Evolutionary conservation across 2,888 invertebrate species (phyloP), one percentile per base, ranked within the genome.

Genomic region (Pherbina coryleti): DNA sequence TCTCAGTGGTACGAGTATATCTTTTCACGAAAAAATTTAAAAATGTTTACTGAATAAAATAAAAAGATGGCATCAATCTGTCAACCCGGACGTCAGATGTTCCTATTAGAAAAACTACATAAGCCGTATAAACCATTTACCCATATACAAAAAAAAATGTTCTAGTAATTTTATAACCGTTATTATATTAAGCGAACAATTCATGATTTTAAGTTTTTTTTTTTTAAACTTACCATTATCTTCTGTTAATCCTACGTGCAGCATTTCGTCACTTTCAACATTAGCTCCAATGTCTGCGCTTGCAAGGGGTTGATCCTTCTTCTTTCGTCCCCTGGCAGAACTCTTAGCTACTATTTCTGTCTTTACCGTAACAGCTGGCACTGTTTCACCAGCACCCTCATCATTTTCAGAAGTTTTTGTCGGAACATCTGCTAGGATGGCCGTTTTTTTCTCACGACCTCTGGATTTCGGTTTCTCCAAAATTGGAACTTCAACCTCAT

Each of bases 401-500:
- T 53, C 14, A 28, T 49, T 49, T 4, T 49, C 31, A 7, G 3
- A 28, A 51, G 3, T 64, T 37, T 57, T 7, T 14, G 5, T 81
- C 78, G 70, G 8, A 22, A 44, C 55, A 19, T 55, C 37, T 25
- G n/a, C 64, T 3, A 22, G 60, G 11, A 72, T 79, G 31, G 75
- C 72, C 3, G 79, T 34, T n/a, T 78, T 81, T 73, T 82, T 83
- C n/a, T 79, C 22, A 7, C 81, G 78, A 11, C 81, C 82, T 69
- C 60, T 83, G 2, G 78, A 55, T 81, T 11, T 71, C 67, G 51
- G 78, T 14, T 44, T 44, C 44, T 44, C 44, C 44, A 14, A 80
- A 14, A 55, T 55, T 34, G 17, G 57, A 75, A 37, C 64, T 11
- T 34, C 66, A 22, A 22, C 17, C 49, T 72, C 77, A 19, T 37